Evolutionary conservation across 2,797 vertebrate genomes (phyloP).

Genomic region (Phyllotis vaccarum): DNA sequence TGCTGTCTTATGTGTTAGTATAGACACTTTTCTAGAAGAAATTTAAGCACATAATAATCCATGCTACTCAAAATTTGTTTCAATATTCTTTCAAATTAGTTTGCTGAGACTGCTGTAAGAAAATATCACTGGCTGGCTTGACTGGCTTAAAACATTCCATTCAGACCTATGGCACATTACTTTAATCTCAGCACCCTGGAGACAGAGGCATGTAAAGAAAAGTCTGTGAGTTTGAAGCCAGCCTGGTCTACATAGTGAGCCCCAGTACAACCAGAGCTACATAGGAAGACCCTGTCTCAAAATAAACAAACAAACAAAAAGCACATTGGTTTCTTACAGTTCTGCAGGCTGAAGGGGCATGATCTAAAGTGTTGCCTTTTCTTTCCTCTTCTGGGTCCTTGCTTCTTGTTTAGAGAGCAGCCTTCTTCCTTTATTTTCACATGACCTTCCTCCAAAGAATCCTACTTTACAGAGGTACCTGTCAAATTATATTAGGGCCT

Average conservation of each 20-base stretch:
- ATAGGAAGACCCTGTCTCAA: background rate
- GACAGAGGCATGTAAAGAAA: background rate
- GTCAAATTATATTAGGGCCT: background rate
- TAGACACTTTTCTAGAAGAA: slow-evolving; percentile 36
- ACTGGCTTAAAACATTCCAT: background rate
- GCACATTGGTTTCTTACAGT: background rate
- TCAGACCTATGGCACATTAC: too few species aligned
- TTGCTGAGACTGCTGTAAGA: background rate
- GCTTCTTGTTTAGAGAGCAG: background rate
- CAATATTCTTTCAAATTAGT: background rate
- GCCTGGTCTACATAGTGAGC: background rate
- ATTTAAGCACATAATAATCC: background rate
- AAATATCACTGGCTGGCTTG: background rate
- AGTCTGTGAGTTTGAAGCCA: background rate
- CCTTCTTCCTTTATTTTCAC: background rate
- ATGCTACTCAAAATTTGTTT: slow-evolving; percentile 48
- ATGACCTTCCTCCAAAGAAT: background rate
- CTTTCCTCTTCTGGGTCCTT: background rate
- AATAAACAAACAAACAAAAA: background rate
- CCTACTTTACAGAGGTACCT: background rate
- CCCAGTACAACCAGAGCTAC: background rate
- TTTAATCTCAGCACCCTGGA: background rate
- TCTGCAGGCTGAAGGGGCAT: background rate
- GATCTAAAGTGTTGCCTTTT: background rate
- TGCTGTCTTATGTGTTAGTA: slow-evolving; percentile 32